Conservation (phyloP, 2,888 invertebrate genomes). For the Metopia argyrocephala region DNA sequence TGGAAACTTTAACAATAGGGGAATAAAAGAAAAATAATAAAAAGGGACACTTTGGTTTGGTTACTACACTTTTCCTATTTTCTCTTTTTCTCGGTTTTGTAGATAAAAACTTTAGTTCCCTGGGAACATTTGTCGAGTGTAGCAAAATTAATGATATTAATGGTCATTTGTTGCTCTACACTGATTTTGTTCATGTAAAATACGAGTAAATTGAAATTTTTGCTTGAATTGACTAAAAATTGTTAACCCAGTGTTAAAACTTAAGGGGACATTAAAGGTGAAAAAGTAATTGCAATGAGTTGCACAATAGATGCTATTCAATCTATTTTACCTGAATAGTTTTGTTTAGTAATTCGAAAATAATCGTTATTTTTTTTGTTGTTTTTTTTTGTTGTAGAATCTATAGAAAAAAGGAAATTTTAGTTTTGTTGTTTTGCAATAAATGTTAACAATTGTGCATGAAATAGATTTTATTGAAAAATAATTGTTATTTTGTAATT, state of each 20-base stretch:
- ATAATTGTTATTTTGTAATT: too few relatives aligned
- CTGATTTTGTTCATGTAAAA: conserved; percentile 9
- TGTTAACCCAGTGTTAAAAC: neutral
- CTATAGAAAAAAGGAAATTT: too few relatives aligned
- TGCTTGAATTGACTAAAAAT: neutral
- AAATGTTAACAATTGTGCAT: neutral
- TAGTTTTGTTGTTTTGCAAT: neutral
- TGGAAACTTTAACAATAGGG: neutral
- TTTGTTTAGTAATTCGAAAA: too few relatives aligned
- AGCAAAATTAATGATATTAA: conserved; percentile 45
- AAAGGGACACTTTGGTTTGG: neutral
- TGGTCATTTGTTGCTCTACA: conserved; percentile 24
- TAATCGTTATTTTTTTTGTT: too few relatives aligned
- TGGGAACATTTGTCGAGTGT: neutral
- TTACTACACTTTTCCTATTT: neutral
- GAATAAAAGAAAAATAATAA: too few relatives aligned
- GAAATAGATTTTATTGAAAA: too few relatives aligned
- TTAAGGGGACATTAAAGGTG: too few relatives aligned
- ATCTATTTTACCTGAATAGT: too few relatives aligned
- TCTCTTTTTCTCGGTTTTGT: neutral
- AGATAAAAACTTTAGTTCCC: conserved; percentile 3
- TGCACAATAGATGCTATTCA: too few relatives aligned
- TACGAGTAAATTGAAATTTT: neutral
- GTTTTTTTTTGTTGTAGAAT: too few relatives aligned
- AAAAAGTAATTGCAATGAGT: too few relatives aligned